These are phyloP conservation scores for Galeruca laticollis DNA, from an alignment of 2,888 invertebrate genomes.

Conservation along the genomic window DNA sequence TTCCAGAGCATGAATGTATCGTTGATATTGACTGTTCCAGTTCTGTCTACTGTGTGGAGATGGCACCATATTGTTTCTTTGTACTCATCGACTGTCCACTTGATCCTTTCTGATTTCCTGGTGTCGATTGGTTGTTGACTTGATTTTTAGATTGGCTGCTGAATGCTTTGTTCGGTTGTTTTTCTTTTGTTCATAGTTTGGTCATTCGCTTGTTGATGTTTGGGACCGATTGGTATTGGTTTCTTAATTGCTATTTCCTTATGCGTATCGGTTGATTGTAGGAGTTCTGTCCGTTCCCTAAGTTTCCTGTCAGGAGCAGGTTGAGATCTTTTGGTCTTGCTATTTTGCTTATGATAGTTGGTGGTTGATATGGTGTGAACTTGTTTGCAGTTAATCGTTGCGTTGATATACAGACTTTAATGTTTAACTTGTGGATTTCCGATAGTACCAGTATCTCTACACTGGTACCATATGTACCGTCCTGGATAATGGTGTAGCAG, in stretches of 20 bases:
- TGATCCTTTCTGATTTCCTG: too few relatives aligned
- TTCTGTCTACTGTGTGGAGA: background rate
- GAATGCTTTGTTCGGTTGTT: too few relatives aligned
- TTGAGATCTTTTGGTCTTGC: background rate
- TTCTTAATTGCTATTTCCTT: background rate
- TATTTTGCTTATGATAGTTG: background rate
- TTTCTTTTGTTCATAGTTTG: background rate
- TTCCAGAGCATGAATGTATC: conserved; percentile 14
- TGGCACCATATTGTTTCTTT: too few relatives aligned
- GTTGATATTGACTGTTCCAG: too few relatives aligned
- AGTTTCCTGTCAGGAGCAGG: conserved; percentile 8
- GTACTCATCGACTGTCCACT: too few relatives aligned
- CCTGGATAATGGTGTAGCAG: background rate
- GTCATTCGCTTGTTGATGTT: background rate
- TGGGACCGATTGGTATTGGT: background rate
- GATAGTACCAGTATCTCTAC: conserved; percentile 5
- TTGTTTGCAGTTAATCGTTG: background rate
- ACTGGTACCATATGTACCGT: conserved; percentile 12
- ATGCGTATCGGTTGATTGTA: too few relatives aligned
- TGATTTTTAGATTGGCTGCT: too few relatives aligned
- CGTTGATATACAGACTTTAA: background rate
- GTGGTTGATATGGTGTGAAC: background rate
- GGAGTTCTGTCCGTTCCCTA: background rate
- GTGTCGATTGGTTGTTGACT: too few relatives aligned
- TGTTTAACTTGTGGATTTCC: background rate